Evolutionary conservation across 2,113 vertebrate species (phyloP), one percentile per base, ranked within the genome.

Genomic region (Amphilophus citrinellus): DNA sequence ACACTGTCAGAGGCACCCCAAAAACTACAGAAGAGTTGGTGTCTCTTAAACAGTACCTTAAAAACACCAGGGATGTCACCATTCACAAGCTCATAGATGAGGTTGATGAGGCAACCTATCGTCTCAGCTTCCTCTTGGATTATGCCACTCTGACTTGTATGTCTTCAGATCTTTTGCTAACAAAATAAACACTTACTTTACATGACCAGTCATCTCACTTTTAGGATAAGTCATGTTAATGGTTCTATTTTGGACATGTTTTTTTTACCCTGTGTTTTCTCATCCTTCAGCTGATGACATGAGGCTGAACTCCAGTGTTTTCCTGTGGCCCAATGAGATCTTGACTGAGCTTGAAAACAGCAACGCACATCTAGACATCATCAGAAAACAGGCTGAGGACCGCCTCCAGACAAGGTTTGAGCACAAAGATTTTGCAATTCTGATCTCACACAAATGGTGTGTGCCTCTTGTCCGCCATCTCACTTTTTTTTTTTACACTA

Each of bases 321-420:
- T 98, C 85, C 94, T 95, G 47, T 99, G 98, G 97, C 97, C 97
- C 1, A 92, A 85, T 20, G 89, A 96, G 71, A 97, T 98, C 68
- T 87, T 94, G 59, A 85, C 80, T 14, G 77, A 97, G 65, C 96
- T 97, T 89, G 96, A 98, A 15, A 89, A 75, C 27, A 94, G 93
- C 84, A 94, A 94, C 79, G 86, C 56, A 9, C 50, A 93, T 10
- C 81, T 97, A 78, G 32, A 30, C 44, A 85, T 30, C 13, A 91
- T 77, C 62, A 97, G 89, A 88, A 85, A 93, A 59, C 75, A 95
- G 1, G 93, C 94, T 1, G 96, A 97, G 82, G 88, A 88, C 24
- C 63, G 76, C 59, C 91, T 98, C 39, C 79, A 93, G 18, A 96
- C 93, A 89, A 97, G 97, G 97, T 98, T 35, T 94, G 7, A 20